Base-by-base conservation (phyloP, 30 jellyfish, hydroid and myxozoan genomes). In the Hydra vulgaris region DNA sequence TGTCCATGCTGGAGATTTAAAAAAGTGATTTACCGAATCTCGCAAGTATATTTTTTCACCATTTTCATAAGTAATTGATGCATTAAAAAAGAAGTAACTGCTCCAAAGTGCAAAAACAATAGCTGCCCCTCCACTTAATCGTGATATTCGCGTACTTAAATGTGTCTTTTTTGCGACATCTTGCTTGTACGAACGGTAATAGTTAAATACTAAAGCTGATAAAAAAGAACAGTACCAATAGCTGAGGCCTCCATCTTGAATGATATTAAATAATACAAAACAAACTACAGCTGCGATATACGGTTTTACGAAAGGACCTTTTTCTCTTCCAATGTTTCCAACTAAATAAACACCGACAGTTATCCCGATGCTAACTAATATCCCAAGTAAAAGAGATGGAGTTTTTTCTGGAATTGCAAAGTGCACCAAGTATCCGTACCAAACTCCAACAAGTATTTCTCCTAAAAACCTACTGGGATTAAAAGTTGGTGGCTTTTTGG, bases 1-100 rank as follows among this genome's bases (percentile, higher is more conserved):
- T 27, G 87, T 68, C 98, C 98, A 92, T 25, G 95, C 98, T 12
- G 98, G 98, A 0, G 98, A 92, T 77, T 87, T 92, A 89, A 92
- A 87, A 82, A 92, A 92, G 70, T 87, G 95, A 77, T 84, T 86
- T 0, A 92, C 80, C 27, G 96, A 82, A 69, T 92, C 98, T 40
- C 88, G 81, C 54, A 92, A 82, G 76, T 81, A 86, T 72, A 92
- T 84, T 86, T 92, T 92, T 82, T 92, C 98, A 16, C 98, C 98
- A 71, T 84, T 88, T 66, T 87, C 94, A 18, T 86, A 82, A 22
- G 96, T 87, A 23, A 92, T 87, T 20, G 80, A 83, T 54, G 98
- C 98, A 68, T 92, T 92, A 88, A 87, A 92, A 79, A 83, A 86
- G 22, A 92, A 70, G 73, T 86, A 92, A 26, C 96, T 77, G 53